Evolutionary conservation across 1,140 invertebrate species (phyloP), one percentile per base, ranked within the genome.

Genomic region (Drosophila varians): DNA sequence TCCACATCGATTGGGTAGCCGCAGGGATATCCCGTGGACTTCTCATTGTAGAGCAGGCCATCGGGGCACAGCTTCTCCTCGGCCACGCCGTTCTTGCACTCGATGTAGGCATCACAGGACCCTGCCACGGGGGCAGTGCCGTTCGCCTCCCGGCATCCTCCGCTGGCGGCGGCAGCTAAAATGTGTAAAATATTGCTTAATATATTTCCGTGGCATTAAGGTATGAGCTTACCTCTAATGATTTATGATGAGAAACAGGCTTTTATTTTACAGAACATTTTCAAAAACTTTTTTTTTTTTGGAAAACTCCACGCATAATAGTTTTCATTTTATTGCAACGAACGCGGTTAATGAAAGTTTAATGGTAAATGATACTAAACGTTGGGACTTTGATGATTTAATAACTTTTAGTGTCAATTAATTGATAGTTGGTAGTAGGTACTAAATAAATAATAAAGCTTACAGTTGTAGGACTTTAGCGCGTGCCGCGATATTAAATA

Each of bases 1-100:
- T 95, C 93, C 3, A 97, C 94, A 57, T 97, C 96, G 12, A 95
- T 95, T 8, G 96, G 96, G 90, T 97, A 97, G 64, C 95, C 94
- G 79, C 96, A 97, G 6, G 96, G 96, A 78, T 96, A 97, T 26
- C 94, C 93, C 1, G 94, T 93, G 0, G 93, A 93, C 18, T 95
- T 94, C 8, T 95, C 93, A 89, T 97, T 96, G 91, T 96, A 98
- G 0, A 96, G 92, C 1, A 97, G 92, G 34, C 97, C 97, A 78
- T 97, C 96, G 0, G 96, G 96, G 66, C 97, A 98, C 2, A 95
- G 76, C 79, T 96, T 96, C 80, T 96, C 93, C 77, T 95, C 94
- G 0, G 94, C 90, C 8, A 95, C 93, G 0, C 96, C 96, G 62
- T 97, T 94, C 71, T 92, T 89, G 79, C 93, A 94, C 89, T 94